Evolutionary conservation across 30 jellyfish, hydroid and myxozoan genomes (phyloP).

Genomic region (Nemopilema nomurai): DNA sequence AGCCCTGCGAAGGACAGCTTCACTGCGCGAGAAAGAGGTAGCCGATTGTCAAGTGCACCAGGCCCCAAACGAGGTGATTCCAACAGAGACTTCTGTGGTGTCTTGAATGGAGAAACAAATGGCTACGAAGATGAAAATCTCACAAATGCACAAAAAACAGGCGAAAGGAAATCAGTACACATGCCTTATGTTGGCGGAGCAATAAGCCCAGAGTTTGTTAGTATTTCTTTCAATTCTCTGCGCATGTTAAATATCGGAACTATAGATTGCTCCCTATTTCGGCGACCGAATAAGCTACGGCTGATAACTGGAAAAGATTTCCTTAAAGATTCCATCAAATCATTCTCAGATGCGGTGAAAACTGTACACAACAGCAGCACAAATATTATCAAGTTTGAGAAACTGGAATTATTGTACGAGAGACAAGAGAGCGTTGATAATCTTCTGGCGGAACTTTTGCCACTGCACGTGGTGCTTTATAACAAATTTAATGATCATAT

Average conservation of each 20-base stretch:
- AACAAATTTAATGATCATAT: background rate
- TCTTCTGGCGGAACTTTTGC: conserved; percentile 16
- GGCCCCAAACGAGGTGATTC: background rate
- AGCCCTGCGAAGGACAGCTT: background rate
- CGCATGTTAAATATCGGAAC: background rate
- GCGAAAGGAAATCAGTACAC: background rate
- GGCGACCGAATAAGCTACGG: conserved; percentile 38
- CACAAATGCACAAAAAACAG: background rate
- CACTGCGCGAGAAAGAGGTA: background rate
- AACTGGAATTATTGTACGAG: background rate
- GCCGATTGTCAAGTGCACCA: background rate
- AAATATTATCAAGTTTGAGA: background rate
- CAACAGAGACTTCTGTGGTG: background rate
- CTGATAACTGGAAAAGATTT: conserved; percentile 15
- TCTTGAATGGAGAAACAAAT: background rate
- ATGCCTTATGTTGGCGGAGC: background rate
- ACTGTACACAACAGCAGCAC: conserved; percentile 11
- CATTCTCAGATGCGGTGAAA: conserved; percentile 30
- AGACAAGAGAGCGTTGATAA: background rate
- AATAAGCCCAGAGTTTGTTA: background rate
- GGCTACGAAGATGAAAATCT: background rate
- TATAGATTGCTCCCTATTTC: conserved; percentile 16
- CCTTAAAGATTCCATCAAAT: conserved; percentile 9
- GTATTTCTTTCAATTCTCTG: background rate
- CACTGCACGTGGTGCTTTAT: conserved; percentile 33